Percentiles rank a stretch among this genome's conserved stretches.
These are phyloP conservation scores for Callaeas wilsoni DNA, from an alignment of 2,113 vertebrate species.

Conservation along the genomic window DNA sequence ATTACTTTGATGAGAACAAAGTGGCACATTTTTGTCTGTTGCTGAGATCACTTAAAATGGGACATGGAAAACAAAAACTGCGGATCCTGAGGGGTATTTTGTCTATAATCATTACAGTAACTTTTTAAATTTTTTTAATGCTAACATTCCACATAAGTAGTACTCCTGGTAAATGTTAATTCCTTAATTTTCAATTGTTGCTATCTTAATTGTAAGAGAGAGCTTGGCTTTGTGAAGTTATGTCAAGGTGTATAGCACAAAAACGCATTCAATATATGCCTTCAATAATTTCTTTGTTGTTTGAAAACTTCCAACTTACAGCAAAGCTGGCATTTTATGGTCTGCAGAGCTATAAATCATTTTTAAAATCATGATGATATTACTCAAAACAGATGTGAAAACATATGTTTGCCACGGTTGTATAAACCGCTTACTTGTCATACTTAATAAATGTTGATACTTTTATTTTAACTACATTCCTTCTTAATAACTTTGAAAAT, in stretches of 20 bases:
- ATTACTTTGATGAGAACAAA: neutral
- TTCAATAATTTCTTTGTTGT: conserved; percentile 66
- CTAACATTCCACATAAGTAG: neutral
- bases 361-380: conserved; percentile 77
- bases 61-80: neutral
- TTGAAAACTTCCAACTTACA: conserved; percentile 58
- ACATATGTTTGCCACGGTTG: conserved; percentile 72
- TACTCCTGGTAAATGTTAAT: neutral
- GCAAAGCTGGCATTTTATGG: conserved; percentile 69
- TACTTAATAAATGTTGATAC: conserved; percentile 71
- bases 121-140: neutral
- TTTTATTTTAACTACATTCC: conserved; percentile 61
- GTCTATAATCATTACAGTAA: neutral
- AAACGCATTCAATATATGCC: neutral
- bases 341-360: conserved; percentile 75
- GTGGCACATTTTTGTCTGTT: neutral
- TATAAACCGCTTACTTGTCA: conserved; percentile 73
- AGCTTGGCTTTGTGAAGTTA: neutral
- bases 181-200: neutral
- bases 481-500: conserved; percentile 65
- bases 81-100: neutral
- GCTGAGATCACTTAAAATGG: neutral
- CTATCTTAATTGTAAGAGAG: neutral
- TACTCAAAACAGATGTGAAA: conserved; percentile 80
- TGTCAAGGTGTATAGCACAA: neutral